Conservation (phyloP, 2,113 vertebrate species). For the Odocoileus hemionus region DNA sequence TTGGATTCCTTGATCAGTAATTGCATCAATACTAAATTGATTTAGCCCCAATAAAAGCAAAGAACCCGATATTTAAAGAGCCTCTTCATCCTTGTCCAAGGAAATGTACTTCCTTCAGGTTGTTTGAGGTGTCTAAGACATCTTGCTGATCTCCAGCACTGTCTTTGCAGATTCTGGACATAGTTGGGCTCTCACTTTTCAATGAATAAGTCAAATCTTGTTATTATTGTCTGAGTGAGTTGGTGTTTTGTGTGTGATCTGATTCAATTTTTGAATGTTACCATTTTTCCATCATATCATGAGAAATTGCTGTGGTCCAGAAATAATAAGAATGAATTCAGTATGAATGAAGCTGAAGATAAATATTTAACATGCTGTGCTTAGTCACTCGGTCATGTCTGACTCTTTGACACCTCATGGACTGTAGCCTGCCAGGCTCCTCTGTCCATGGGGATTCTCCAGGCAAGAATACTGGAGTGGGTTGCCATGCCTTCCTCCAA, state of each 20-base stretch:
- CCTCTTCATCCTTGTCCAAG: neutral
- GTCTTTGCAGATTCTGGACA: conserved; percentile 25
- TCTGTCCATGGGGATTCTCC: neutral
- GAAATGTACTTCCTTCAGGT: neutral
- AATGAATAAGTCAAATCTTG: conserved; percentile 54
- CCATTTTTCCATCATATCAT: conserved; percentile 69
- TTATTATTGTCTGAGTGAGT: conserved; percentile 59
- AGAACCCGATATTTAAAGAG: neutral
- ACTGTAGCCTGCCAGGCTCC: neutral
- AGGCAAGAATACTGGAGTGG: neutral
- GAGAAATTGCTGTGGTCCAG: conserved; percentile 60
- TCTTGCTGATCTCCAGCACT: neutral
- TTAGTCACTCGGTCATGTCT: neutral
- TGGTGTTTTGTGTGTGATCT: conserved; percentile 61
- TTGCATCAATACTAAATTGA: neutral
- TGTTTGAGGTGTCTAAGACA: neutral
- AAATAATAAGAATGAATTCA: conserved; percentile 60
- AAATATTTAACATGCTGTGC: conserved; percentile 34
- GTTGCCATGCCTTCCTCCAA: neutral
- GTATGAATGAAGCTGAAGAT: conserved; percentile 50
- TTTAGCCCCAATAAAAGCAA: conserved; percentile 27
- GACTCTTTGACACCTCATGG: neutral
- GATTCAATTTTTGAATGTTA: conserved; percentile 64
- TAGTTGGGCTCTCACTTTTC: conserved; percentile 35
- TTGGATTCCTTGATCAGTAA: neutral